phyloP scores from a whole-genome alignment of 1,140 invertebrate species.

The Rhagoletis zephyria region DNA sequence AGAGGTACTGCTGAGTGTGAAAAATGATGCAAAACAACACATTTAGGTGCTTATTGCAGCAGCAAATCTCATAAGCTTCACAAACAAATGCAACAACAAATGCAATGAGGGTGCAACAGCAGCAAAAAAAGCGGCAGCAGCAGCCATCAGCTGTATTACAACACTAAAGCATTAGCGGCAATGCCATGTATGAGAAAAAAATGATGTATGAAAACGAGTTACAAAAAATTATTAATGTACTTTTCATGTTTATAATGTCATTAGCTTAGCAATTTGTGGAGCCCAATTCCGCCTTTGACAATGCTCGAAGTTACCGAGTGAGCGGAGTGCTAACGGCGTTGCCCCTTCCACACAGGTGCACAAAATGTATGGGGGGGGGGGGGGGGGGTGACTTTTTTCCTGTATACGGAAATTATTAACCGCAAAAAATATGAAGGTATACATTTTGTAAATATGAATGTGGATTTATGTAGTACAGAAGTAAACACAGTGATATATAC shows the following conservation, averaged over 20 bases:
- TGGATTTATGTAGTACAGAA: no score
- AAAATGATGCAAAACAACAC: slow-evolving; percentile 26
- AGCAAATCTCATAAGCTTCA: slow-evolving; percentile 7
- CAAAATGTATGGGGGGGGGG: no score
- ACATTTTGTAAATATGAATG: no score
- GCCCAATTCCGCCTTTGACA: no score
- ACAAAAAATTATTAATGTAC: slow-evolving; percentile 70
- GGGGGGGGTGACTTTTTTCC: no score
- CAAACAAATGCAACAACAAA: slow-evolving; percentile 45
- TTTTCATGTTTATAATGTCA: slow-evolving; percentile 73
- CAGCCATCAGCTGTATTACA: not conserved
- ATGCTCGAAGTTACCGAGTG: no score
- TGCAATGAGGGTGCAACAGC: not conserved
- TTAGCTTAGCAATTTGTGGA: slow-evolving; percentile 63
- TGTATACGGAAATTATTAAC: no score
- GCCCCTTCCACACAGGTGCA: no score
- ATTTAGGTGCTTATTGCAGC: slow-evolving; percentile 31
- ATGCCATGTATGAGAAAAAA: slow-evolving; percentile 63
- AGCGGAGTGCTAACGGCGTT: no score
- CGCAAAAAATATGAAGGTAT: no score
- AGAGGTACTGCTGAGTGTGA: not conserved
- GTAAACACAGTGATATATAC: no score
- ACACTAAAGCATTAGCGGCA: slow-evolving; percentile 30
- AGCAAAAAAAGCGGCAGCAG: not conserved
- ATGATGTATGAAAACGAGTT: slow-evolving; percentile 61